Evolutionary conservation across 2,113 vertebrate genomes (phyloP).

Genomic region (Cettia cetti): DNA sequence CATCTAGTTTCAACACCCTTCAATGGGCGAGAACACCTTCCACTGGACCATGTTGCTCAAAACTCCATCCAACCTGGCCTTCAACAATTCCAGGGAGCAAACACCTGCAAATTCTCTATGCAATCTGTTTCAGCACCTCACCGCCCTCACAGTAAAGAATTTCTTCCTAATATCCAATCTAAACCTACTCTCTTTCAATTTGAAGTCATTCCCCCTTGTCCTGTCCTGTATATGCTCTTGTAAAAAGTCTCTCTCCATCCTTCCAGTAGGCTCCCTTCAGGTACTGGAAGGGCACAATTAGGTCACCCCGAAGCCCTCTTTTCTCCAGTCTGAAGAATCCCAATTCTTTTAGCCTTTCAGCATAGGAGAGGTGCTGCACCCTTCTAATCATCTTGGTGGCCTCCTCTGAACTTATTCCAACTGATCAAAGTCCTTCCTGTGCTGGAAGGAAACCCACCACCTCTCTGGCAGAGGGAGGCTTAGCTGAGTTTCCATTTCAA

Average conservation of each 20-base stretch:
- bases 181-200: neutral
- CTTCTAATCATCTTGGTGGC: neutral
- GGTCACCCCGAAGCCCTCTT: accelerated
- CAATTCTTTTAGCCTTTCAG: neutral
- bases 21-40: neutral
- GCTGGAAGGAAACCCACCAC: neutral
- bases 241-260: neutral
- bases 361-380: neutral
- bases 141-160: neutral
- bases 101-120: neutral
- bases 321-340: neutral
- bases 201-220: neutral
- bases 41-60: neutral
- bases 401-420: neutral
- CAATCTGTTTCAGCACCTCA: neutral
- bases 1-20: neutral
- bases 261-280: neutral
- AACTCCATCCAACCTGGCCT: neutral
- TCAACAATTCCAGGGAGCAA: neutral
- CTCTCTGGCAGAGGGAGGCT: neutral
- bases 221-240: neutral
- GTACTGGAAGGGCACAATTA: neutral
- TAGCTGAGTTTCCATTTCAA: neutral
- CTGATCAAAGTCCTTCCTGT: neutral
- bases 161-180: neutral